Evolutionary conservation across 2,888 invertebrate species (phyloP), one percentile per base, ranked within the genome.

Genomic region (Escarpia spicata): DNA sequence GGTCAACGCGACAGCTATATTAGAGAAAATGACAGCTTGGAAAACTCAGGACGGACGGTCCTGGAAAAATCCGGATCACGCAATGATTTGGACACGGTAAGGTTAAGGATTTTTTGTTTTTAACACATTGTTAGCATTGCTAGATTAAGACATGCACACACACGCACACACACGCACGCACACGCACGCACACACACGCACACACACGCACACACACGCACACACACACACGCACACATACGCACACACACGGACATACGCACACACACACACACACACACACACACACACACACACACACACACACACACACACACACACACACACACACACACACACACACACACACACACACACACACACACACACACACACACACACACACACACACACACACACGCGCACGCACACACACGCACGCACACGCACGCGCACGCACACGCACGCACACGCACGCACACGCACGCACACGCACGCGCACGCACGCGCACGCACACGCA

Each of bases 181-280:
- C 52, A 12, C 52, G 12, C 52, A 12, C 52, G 12, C 52, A 12
- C 52, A 3, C 52, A 3, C 52, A 3, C 52, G 3, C 52, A 3
- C 52, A 3, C 52, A 3, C 52, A 52, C 2, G 0, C 3, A 52
- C 52, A 0, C 52, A 52, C 52, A 3, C 52, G 3, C 2, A 19
- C 60, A 3, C 52, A 3, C 52, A 3, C 52, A 52, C 52, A 3
- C 52, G 12, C 52, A 3, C 52, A 52, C 2, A 3, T 12, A 52
- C 52, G 3, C 52, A 52, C 52, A 3, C 52, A 52, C 2, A 19
- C 60, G 60, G 43, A 43, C 58, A 92, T 15, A 60, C 43, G 75
- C 12, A 75, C 60, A 92, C 75, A 31, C 60, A 92, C 19, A 89
- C 60, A 37, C 75, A 60, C 43, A 92, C 43, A 37, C 60, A 37